phyloP scores from a whole-genome alignment of 2,113 vertebrate genomes.

The Ginglymostoma cirratum region DNA sequence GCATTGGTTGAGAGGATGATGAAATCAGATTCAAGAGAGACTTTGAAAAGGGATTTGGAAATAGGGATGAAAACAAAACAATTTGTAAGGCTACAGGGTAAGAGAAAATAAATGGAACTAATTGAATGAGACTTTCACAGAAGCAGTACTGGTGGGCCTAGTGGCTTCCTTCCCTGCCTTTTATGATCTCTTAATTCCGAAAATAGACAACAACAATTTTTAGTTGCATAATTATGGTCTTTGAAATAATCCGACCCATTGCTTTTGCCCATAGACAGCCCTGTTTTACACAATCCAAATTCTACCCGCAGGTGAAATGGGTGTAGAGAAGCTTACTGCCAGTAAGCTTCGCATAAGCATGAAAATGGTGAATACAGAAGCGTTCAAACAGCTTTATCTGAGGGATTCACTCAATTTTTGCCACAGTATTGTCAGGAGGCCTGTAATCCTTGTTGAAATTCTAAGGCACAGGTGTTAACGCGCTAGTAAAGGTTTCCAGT shows the following conservation, averaged over 20 bases:
- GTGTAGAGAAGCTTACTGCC: not conserved
- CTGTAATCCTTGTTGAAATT: not conserved
- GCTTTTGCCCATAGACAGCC: not conserved
- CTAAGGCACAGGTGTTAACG: not conserved
- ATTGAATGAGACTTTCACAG: not conserved
- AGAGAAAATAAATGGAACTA: not conserved
- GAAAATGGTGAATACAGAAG: not conserved
- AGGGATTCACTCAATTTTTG: not conserved
- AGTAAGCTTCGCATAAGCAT: no score
- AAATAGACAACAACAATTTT: not conserved
- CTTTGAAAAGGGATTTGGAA: not conserved
- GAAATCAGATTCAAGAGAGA: not conserved
- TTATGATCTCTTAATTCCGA: not conserved
- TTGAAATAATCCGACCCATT: not conserved
- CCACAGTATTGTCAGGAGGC: not conserved
- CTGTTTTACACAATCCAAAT: not conserved
- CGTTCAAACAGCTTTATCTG: not conserved
- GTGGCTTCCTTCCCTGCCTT: not conserved
- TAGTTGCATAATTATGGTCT: not conserved
- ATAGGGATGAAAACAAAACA: not conserved
- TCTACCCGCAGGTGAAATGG: not conserved
- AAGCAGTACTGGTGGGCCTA: not conserved
- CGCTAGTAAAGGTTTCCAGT: not conserved
- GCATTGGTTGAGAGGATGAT: not conserved
- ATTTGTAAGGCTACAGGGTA: not conserved